These are phyloP conservation scores for Sebastes flavidus DNA, from an alignment of 2,797 vertebrate genomes.

Conservation along the genomic window DNA sequence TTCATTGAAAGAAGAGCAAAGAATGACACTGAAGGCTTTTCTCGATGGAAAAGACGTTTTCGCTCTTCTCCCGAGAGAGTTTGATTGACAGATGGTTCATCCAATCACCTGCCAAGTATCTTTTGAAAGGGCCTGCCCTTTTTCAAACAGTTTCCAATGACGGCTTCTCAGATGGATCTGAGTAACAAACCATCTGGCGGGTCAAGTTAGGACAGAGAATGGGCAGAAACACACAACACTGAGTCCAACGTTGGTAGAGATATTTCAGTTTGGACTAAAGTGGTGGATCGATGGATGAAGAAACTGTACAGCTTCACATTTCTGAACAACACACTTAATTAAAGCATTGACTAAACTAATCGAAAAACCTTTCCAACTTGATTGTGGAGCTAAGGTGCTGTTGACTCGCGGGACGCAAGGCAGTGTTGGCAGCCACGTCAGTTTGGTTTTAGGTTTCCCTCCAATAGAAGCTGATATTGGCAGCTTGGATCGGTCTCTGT, in stretches of 20 bases:
- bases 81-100: too few relatives aligned
- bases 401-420: not conserved
- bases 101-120: too few relatives aligned
- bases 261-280: not conserved
- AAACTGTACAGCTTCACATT: not conserved
- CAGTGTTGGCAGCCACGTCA: conserved; percentile 18
- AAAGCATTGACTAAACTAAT: conserved; percentile 26
- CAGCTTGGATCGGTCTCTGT: conserved; percentile 48
- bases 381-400: conserved; percentile 4
- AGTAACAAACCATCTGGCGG: too few relatives aligned
- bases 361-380: not conserved
- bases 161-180: too few relatives aligned
- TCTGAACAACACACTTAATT: conserved; percentile 18
- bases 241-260: not conserved
- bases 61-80: too few relatives aligned
- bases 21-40: too few relatives aligned
- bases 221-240: not conserved
- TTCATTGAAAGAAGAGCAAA: too few relatives aligned
- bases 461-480: conserved; percentile 47
- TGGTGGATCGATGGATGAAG: not conserved
- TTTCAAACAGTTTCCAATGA: too few relatives aligned
- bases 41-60: too few relatives aligned
- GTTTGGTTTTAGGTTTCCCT: conserved; percentile 31
- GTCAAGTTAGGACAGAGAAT: not conserved
- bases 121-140: too few relatives aligned